Evolutionary conservation across 2,113 vertebrate species (phyloP).

Genomic region (Gorsachius goisagi): DNA sequence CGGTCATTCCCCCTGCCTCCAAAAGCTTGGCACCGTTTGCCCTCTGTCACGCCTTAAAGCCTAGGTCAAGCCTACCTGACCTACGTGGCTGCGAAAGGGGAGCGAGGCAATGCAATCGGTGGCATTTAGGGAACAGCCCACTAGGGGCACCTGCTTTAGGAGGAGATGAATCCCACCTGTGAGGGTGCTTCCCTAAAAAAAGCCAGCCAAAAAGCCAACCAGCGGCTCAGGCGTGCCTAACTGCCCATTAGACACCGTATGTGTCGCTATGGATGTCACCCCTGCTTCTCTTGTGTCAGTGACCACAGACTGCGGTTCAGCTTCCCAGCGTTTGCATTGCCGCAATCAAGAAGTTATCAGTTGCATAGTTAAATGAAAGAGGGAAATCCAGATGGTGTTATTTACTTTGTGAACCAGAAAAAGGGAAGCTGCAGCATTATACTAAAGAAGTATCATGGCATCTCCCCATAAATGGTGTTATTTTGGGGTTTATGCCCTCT

Average conservation of each 20-base stretch:
- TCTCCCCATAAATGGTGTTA: background rate
- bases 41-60: background rate
- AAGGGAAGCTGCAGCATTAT: background rate
- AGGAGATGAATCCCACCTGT: background rate
- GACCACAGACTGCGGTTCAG: rapidly evolving
- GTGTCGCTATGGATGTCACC: rapidly evolving
- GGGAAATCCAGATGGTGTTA: background rate
- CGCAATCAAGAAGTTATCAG: background rate
- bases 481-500: background rate
- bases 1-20: rapidly evolving
- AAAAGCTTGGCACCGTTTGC: background rate
- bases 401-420: background rate
- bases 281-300: rapidly evolving
- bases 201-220: rapidly evolving
- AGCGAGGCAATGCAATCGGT: rapidly evolving
- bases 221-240: background rate
- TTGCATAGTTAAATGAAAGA: background rate
- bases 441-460: background rate
- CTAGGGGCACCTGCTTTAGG: background rate
- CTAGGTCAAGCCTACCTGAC: background rate
- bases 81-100: rapidly evolving
- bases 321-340: background rate
- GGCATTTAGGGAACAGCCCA: background rate
- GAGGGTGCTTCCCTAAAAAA: background rate
- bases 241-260: background rate